Evolutionary conservation across 1,140 invertebrate genomes (phyloP), one percentile per base, ranked within the genome.

Genomic region (Adoxophyes honmai): DNA sequence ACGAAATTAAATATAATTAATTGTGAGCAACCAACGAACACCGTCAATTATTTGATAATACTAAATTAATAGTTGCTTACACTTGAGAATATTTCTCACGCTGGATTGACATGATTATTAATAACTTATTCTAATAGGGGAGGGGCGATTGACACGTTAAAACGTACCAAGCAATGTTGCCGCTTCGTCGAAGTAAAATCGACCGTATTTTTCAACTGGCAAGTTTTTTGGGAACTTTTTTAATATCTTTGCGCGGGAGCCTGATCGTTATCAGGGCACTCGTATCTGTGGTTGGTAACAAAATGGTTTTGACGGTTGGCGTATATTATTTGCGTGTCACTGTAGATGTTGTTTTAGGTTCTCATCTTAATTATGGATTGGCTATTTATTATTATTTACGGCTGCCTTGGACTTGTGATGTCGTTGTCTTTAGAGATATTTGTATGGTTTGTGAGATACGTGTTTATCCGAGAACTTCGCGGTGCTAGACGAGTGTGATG

Each of bases 91-190:
- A 52, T 52, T 52, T 52, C 51, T 52, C 51, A 52, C 51, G 51
- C 13, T 34, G 28, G 21, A 35, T 15, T 52, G 28, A 52, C 51
- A 52, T 52, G 51, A 52, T 52, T 52, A 52, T 52, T 52, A 52
- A 52, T 52, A 52, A 52, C 33, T 33, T 34, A 52, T 13, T 52
- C 51, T 44, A 18, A 13, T 11, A 52, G 51, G 34, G 51, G 51
- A 52, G 51, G 51, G 33, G 51, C 51, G 51, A 52, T 52, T 52
- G 51, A 52, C 51, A 52, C 51, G 51, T 52, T 52, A 34, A 15
- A 13, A 28, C 33, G 13, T 52, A 52, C 34, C 14, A 35, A 34
- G 21, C 11, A 48, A 48, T 2, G 28, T 21, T 4, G 8, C 1
- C 42, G 21, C 5, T 6, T 1, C n/a, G 16, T 28, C 11, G 2